phyloP scores from a whole-genome alignment of 2,797 vertebrate species.

The Helarctos malayanus region DNA sequence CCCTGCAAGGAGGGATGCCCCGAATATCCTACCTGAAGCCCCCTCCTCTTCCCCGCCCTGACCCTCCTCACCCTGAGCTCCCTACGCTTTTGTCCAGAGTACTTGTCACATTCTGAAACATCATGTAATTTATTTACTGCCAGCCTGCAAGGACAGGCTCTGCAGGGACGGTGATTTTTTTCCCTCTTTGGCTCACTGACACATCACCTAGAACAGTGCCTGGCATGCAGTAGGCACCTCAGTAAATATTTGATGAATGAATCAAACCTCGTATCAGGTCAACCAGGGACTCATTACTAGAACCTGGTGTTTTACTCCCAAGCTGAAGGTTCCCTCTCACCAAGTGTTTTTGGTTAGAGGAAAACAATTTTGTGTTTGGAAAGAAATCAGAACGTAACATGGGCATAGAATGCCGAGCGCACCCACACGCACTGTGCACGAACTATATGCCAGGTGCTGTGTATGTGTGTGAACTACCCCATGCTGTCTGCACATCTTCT shows the following conservation, averaged over 20 bases:
- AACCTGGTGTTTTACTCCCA: not conserved
- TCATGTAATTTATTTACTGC: not conserved
- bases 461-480: not conserved
- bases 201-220: not conserved
- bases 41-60: fast-evolving
- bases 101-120: not conserved
- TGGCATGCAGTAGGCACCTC: not conserved
- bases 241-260: slow-evolving; percentile 16
- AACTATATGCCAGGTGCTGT: not conserved
- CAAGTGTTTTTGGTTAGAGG: slow-evolving; percentile 7
- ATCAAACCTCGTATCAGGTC: not conserved
- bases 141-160: not conserved
- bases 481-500: not conserved
- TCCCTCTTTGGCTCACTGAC: not conserved
- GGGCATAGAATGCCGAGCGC: not conserved
- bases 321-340: not conserved
- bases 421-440: no score
- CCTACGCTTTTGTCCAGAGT: not conserved
- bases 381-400: not conserved
- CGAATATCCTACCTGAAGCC: not conserved
- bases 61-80: not conserved
- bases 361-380: not conserved
- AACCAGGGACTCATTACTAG: not conserved
- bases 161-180: not conserved
- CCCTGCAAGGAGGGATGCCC: not conserved